Base-by-base conservation (phyloP, 2,113 vertebrate genomes). In the Mustela nigripes region DNA sequence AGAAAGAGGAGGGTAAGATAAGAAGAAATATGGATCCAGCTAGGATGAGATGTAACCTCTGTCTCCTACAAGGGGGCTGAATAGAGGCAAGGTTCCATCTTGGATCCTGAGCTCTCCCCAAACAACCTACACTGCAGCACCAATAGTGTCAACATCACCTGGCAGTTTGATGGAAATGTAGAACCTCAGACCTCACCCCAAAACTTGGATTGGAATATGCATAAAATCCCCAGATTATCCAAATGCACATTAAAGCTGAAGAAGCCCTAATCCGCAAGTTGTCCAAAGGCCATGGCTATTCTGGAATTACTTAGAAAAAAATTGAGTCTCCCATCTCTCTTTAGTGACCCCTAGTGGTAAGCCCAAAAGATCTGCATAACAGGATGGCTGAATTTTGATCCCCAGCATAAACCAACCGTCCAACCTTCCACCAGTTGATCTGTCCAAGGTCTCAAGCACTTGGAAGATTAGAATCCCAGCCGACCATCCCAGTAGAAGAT, bases 331-430 rank as follows among this genome's bases (percentile, higher is more conserved):
- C 36, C 4, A 0, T 95, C 98, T 97, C 95, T 94, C 96, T 98
- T 80, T 96, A 98, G 95, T 96, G 98, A 98, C 97, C 97, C 95
- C 97, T 98, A 96, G 97, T 97, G 97, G 96, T 87, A 69, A 97
- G 33, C n/a, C 69, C 79, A 39, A 86, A 90, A 71, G 78, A n/a
- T 60, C 53, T 16, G 2, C 7, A 2, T 11, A n/a, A 39, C 7
- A 48, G 11, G 78, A 36, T 60, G 33, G 36, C 11, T 9, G 33
- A 89, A 33, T 4, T 91, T 63, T 84, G 22, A 60, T 80, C 26
- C 86, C 26, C 86, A 83, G 31, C 28, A 19, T 74, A 58, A 96
- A 79, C 80, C 15, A 69, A 79, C 19, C 26, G 24, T 80, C 50
- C 11, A 84, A 4, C 4, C 33, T 45, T 76, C 74, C 16, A 24